Percentiles rank a stretch among this genome's conserved stretches.
Conservation (phyloP, 2,113 vertebrate species). For the Crocuta crocuta region DNA sequence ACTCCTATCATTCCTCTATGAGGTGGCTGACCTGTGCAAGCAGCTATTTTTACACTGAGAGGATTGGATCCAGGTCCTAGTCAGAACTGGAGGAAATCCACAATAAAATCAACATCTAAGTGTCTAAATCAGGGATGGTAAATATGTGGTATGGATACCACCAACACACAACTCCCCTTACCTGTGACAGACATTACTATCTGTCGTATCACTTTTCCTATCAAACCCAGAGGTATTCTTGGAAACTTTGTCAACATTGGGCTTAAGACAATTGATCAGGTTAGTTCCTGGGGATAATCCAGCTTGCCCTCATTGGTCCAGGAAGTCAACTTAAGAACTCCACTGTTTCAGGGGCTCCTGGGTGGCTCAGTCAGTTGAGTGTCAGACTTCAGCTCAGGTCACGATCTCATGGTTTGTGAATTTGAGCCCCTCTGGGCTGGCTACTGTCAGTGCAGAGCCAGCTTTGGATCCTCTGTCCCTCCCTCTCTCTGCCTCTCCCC, state of each 20-base stretch:
- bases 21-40: neutral
- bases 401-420: too few species aligned
- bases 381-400: too few species aligned
- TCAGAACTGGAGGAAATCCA: neutral
- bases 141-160: neutral
- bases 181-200: neutral
- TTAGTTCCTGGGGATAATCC: neutral
- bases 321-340: neutral
- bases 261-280: neutral
- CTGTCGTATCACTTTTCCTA: neutral
- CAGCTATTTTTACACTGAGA: neutral
- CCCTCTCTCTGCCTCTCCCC: too few species aligned
- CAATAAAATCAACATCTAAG: neutral
- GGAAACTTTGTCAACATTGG: neutral
- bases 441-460: too few species aligned
- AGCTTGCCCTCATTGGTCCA: neutral
- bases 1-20: neutral
- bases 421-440: too few species aligned
- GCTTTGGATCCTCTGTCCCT: too few species aligned
- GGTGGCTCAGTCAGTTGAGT: too few species aligned
- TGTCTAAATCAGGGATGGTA: neutral
- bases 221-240: neutral
- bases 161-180: neutral
- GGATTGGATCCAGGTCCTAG: neutral
- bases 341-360: neutral